Evolutionary conservation across 2,888 invertebrate genomes (phyloP).

Genomic region (Tenthredo mesomela): DNA sequence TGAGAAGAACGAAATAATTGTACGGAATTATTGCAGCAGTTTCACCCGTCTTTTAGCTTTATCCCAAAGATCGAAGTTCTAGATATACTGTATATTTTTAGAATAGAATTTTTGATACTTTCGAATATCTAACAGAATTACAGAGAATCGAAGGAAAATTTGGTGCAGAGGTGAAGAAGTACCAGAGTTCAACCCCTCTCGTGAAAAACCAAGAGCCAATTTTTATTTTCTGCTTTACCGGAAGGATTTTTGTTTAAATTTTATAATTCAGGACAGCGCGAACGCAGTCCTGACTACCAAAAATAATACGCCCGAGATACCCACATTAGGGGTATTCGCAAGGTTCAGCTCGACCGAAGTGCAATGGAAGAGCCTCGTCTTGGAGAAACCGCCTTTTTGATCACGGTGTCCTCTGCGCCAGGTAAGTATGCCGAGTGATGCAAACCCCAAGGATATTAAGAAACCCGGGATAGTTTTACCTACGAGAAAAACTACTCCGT

Average conservation of each 20-base stretch:
- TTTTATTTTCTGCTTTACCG: neutral
- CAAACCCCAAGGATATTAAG: neutral
- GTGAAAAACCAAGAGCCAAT: neutral
- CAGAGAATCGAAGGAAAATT: too few species aligned
- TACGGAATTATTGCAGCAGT: too few species aligned
- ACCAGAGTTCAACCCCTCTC: neutral
- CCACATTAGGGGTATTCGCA: conserved; percentile 50
- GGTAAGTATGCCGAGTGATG: conserved; percentile 26
- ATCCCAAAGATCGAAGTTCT: too few species aligned
- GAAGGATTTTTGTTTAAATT: neutral
- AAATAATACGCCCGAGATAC: conserved; percentile 52
- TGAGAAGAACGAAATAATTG: too few species aligned
- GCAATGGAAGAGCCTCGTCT: conserved; percentile 52
- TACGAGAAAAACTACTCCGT: neutral
- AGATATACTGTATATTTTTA: too few species aligned
- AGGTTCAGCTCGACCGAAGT: conserved; percentile 48
- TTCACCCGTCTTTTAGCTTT: too few species aligned
- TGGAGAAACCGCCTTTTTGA: conserved; percentile 51
- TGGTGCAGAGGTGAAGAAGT: too few species aligned
- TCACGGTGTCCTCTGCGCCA: conserved; percentile 52
- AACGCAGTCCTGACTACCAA: conserved; percentile 51
- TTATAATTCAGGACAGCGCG: conserved; percentile 33
- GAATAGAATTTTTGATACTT: too few species aligned
- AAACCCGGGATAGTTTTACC: neutral
- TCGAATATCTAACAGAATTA: too few species aligned